Conservation (phyloP, 2,113 vertebrate species). For the Misgurnus mizolepis region DNA sequence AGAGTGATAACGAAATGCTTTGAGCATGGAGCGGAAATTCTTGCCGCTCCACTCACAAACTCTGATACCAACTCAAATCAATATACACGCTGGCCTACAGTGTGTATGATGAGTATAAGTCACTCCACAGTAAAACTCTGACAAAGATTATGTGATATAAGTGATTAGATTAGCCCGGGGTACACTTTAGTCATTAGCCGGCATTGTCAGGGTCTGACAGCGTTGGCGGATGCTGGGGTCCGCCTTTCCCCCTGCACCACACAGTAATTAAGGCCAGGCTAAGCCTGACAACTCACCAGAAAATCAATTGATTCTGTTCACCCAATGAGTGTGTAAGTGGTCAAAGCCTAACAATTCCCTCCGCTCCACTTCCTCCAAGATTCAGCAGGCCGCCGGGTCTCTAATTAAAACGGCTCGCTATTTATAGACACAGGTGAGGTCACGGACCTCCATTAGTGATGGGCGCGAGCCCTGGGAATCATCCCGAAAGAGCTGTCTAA, state of each 20-base stretch:
- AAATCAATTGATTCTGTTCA: conserved; percentile 50
- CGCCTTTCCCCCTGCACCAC: conserved; percentile 8
- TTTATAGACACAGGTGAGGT: conserved; percentile 52
- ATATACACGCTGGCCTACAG: not conserved
- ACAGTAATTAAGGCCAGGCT: conserved; percentile 51
- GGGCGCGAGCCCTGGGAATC: conserved; percentile 37
- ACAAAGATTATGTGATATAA: conserved; percentile 21
- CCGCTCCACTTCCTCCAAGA: conserved; percentile 14
- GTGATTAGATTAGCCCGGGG: conserved; percentile 8
- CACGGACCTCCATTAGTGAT: conserved; percentile 52
- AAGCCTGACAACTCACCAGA: conserved; percentile 29
- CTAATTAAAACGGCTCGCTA: conserved; percentile 55
- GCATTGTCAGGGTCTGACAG: conserved; percentile 33
- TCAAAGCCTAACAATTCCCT: conserved; percentile 35
- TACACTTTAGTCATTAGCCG: conserved; percentile 19
- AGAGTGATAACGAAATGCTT: no score
- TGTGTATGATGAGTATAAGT: not conserved
- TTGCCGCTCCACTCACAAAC: no score
- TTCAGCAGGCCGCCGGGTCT: conserved; percentile 11
- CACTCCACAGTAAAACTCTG: conserved; percentile 17
- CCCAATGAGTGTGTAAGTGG: conserved; percentile 13
- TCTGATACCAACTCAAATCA: not conserved
- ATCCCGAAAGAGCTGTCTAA: conserved; percentile 8
- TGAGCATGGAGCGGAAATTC: no score
- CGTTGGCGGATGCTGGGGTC: not conserved